phyloP scores from a whole-genome alignment of 2,797 vertebrate species.

The Gastrophryne carolinensis region DNA sequence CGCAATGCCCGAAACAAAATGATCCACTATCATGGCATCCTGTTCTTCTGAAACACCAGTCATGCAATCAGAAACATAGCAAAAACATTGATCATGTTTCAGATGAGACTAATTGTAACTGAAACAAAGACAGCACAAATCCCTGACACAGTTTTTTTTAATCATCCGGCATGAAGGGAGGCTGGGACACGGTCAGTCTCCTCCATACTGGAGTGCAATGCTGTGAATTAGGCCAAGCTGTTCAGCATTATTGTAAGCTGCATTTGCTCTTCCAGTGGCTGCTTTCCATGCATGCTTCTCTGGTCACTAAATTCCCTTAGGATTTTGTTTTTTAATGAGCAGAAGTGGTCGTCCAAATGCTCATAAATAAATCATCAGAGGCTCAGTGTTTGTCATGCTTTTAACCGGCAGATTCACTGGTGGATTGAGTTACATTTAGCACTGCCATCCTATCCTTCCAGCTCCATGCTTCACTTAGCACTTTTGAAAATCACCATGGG shows the following conservation, averaged over 20 bases:
- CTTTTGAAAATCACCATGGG: not conserved
- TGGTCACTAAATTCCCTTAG: conserved; percentile 24
- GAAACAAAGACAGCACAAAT: not conserved
- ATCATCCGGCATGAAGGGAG: not conserved
- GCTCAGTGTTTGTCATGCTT: not conserved
- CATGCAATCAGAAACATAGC: no score
- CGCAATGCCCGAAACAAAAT: no score
- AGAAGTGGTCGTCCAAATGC: conserved; percentile 14
- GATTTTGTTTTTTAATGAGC: not conserved
- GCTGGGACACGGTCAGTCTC: not conserved
- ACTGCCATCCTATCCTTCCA: not conserved
- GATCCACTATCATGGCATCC: no score
- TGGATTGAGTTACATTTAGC: conserved; percentile 30
- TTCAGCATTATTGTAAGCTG: not conserved
- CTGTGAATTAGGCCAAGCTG: conserved; percentile 19
- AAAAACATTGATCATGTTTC: no score
- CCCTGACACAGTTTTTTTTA: not conserved
- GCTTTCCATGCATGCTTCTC: conserved; percentile 3
- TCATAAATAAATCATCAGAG: conserved; percentile 18
- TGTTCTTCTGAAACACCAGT: no score
- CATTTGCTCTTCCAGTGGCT: conserved; percentile 2
- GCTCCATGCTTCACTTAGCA: not conserved
- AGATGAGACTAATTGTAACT: no score
- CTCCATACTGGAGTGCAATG: conserved; percentile 2
- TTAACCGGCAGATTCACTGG: not conserved